Percentiles rank a stretch among this genome's conserved stretches.
phyloP scores from a whole-genome alignment of 2,113 vertebrate species.

The Otolemur garnettii region DNA sequence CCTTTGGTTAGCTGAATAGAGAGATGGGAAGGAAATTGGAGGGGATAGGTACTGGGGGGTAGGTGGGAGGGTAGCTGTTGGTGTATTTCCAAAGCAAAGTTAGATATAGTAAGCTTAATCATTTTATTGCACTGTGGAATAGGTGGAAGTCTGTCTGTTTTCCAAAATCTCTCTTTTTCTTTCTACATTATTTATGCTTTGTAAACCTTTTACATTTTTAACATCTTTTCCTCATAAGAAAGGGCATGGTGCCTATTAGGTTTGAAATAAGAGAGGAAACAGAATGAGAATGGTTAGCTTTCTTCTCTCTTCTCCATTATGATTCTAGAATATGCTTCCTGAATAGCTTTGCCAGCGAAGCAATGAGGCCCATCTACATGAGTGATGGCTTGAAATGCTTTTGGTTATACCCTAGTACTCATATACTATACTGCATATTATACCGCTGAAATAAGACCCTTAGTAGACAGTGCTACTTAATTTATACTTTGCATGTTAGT shows the following conservation, averaged over 20 bases:
- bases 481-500: not conserved
- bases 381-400: not conserved
- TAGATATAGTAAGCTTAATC: not conserved
- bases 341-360: not conserved
- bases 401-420: not conserved
- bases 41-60: not conserved
- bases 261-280: not conserved
- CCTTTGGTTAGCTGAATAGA: not conserved
- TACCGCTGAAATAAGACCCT: not conserved
- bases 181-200: not conserved
- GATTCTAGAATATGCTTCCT: not conserved
- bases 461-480: not conserved
- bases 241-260: not conserved
- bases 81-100: not conserved
- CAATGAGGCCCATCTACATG: not conserved
- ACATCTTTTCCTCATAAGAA: not conserved
- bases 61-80: not conserved
- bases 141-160: not conserved
- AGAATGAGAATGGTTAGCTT: not conserved
- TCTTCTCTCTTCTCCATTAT: not conserved
- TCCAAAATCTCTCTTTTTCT: constrained; percentile 29
- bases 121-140: not conserved
- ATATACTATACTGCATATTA: not conserved
- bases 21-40: not conserved
- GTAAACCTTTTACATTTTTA: not conserved